phyloP scores from a whole-genome alignment of 1,140 invertebrate genomes.

The Nomia melanderi region DNA sequence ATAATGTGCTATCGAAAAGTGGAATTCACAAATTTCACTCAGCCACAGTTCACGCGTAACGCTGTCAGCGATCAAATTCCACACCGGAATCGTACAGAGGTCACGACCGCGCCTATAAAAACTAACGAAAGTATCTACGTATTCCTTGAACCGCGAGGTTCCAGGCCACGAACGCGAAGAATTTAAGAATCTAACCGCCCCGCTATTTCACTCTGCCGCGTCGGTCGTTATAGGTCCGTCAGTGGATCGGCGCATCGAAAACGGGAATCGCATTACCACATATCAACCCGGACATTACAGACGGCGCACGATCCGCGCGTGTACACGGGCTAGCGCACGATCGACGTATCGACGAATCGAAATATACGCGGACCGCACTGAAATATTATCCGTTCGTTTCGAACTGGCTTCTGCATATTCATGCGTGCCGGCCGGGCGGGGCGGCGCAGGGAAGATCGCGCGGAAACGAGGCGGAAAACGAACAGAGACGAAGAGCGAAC shows the following conservation, averaged over 20 bases:
- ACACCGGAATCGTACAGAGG: neutral
- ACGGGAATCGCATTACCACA: slow-evolving; percentile 31
- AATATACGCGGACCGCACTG: slow-evolving; percentile 64
- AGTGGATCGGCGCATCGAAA: slow-evolving; percentile 6
- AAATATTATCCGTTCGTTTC: slow-evolving; percentile 73
- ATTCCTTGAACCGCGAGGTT: neutral
- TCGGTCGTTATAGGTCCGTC: slow-evolving; percentile 24
- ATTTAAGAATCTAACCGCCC: neutral
- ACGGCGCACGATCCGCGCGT: neutral
- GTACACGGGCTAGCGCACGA: too few relatives aligned
- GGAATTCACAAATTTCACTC: too few relatives aligned
- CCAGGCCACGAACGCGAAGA: neutral
- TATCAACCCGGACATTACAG: slow-evolving; percentile 27
- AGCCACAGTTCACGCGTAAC: too few relatives aligned
- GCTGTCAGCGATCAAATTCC: too few relatives aligned
- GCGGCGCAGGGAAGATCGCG: neutral
- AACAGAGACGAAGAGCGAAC: slow-evolving; percentile 20
- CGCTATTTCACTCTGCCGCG: neutral
- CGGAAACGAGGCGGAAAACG: neutral
- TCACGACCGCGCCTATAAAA: neutral
- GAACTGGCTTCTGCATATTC: slow-evolving; percentile 72
- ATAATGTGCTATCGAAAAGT: too few relatives aligned
- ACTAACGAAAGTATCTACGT: neutral
- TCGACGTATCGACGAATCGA: slow-evolving; percentile 60
- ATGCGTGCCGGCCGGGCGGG: slow-evolving; percentile 40